phyloP scores from a whole-genome alignment of 2,113 vertebrate genomes.

The Centropus unirufus region DNA sequence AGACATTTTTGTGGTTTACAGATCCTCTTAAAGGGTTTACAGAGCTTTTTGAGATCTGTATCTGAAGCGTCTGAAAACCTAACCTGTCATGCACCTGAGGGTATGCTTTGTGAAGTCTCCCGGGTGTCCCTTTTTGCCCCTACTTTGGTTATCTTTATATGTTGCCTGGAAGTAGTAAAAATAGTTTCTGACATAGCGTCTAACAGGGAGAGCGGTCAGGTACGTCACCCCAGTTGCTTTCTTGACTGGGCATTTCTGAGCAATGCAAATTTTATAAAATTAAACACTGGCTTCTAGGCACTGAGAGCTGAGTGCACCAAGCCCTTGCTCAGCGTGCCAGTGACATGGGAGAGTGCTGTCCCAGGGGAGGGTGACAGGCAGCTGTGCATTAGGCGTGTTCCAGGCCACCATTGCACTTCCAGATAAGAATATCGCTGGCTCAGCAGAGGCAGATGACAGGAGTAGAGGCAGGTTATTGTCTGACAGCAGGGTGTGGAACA shows the following conservation, averaged over 20 bases:
- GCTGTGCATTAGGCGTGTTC: rapidly evolving
- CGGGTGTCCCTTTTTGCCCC: neutral
- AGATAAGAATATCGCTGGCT: rapidly evolving
- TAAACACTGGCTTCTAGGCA: rapidly evolving
- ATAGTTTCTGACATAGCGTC: neutral
- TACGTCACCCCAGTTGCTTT: rapidly evolving
- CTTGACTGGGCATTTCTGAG: neutral
- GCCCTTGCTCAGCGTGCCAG: rapidly evolving
- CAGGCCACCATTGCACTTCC: neutral
- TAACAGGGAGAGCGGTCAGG: rapidly evolving
- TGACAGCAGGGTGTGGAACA: neutral
- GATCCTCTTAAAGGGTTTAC: neutral
- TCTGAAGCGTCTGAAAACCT: neutral
- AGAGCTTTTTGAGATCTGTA: neutral
- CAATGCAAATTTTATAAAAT: neutral
- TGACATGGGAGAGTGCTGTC: neutral
- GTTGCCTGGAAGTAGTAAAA: neutral
- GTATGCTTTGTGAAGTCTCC: neutral
- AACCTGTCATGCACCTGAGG: too few species aligned
- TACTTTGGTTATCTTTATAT: neutral
- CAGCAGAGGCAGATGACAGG: neutral
- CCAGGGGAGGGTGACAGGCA: rapidly evolving
- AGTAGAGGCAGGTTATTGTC: neutral
- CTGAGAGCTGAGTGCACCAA: too few species aligned
- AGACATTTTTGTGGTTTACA: neutral